phyloP scores from a whole-genome alignment of 2,888 invertebrate species.

The Drosophila neotestacea region DNA sequence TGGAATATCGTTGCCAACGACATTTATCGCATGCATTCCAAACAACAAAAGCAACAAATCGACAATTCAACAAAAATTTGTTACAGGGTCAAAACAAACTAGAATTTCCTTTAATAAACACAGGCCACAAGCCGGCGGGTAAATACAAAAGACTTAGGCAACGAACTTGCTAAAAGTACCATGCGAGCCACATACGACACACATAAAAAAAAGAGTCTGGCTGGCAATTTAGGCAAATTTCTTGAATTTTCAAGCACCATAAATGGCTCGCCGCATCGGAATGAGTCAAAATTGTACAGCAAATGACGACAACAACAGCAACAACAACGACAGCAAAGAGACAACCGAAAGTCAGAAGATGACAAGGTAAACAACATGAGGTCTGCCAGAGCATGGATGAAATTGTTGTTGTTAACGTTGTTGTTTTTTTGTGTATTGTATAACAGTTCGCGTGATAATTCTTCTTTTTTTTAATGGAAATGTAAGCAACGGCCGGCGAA shows the following conservation, averaged over 20 bases:
- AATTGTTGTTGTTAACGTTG: slow-evolving; percentile 17
- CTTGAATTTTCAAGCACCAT: slow-evolving; percentile 61
- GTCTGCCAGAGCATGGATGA: slow-evolving; percentile 23
- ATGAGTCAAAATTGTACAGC: slow-evolving; percentile 55
- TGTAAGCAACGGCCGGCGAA: slow-evolving; percentile 40
- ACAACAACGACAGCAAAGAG: slow-evolving; percentile 61
- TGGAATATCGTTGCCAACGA: background rate
- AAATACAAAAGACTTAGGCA: slow-evolving; percentile 73
- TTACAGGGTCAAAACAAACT: slow-evolving; percentile 75
- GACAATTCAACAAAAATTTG: slow-evolving; percentile 62
- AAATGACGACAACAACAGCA: slow-evolving; percentile 56
- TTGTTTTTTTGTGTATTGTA: slow-evolving; percentile 31
- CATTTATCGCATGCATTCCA: slow-evolving; percentile 29
- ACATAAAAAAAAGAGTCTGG: slow-evolving; percentile 6
- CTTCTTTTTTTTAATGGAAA: slow-evolving; percentile 62
- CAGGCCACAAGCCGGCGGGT: slow-evolving; percentile 28
- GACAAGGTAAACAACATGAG: slow-evolving; percentile 33
- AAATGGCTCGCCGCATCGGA: slow-evolving; percentile 56
- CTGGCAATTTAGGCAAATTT: slow-evolving; percentile 72
- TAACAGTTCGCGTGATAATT: slow-evolving; percentile 65
- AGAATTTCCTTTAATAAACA: slow-evolving; percentile 70
- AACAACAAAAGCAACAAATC: slow-evolving; percentile 29
- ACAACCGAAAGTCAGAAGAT: slow-evolving; percentile 41
- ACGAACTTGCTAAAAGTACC: slow-evolving; percentile 59
- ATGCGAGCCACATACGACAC: slow-evolving; percentile 4